Base-by-base conservation (phyloP, 2,888 invertebrate genomes). In the Mellilla xanthometata region DNA sequence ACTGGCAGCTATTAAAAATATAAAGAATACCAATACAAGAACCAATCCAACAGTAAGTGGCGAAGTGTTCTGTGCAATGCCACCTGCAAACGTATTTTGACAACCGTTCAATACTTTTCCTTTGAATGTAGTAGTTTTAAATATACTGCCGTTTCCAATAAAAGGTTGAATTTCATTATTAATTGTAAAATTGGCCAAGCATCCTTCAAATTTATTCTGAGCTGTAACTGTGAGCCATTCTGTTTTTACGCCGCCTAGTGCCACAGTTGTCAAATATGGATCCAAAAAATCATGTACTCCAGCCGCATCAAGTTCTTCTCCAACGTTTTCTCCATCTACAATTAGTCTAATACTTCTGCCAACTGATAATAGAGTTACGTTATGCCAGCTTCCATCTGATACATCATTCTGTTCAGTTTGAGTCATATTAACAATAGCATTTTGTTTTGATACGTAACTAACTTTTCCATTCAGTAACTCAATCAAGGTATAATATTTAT, bases 1-100 rank as follows among this genome's bases (percentile, higher is more conserved):
- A 63, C 97, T 97, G 8, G 97, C 97, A 7, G 97, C 94, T 36
- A 97, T 91, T 8, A 98, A 86, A 48, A 97, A 95, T 3, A 96
- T 95, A 71, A 99, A 98, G 90, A 99, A 98, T 12, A 97, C 96
- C 52, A 98, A 96, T 11, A 98, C 97, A 22, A 98, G 89, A 0
- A 97, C 97, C 46, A 98, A 95, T 39, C 98, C 98, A 51, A 98
- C 96, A 66, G 96, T 96, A 5, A 98, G 87, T 0, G 97, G 97
- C 83, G 96, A 96, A 2, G 96, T 94, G 2, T 94, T 94, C 56
- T 95, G 93, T 0, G 94, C 93, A 1, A 94, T 92, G 13, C 95
- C 95, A 24, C 94, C 92, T 12, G 95, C 95, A 45, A 95, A 92
- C 2, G 93, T 92, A 36, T 93, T 95, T 49, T 92, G 92, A 71